Conservation (phyloP, 2,113 vertebrate genomes). For the Entomyzon cyanotis region DNA sequence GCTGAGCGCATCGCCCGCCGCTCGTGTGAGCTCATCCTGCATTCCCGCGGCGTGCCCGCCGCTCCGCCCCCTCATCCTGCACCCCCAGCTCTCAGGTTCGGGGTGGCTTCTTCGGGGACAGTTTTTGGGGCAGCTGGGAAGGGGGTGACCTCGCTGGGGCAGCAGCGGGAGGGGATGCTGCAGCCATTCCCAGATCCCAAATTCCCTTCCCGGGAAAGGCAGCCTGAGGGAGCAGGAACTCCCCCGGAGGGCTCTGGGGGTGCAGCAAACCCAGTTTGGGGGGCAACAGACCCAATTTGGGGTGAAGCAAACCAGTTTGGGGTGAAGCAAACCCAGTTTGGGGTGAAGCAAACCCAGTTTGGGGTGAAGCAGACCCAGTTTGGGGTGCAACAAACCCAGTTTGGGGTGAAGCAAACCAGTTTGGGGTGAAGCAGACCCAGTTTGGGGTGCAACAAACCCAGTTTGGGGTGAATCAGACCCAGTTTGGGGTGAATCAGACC, state of each 20-base stretch:
- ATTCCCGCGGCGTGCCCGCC: background rate
- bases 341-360: too few relatives aligned
- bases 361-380: background rate
- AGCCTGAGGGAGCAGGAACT: background rate
- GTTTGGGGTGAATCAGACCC: background rate
- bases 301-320: background rate
- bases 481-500: too few relatives aligned
- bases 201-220: background rate
- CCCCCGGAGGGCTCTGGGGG: background rate
- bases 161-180: background rate
- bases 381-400: too few relatives aligned
- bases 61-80: background rate
- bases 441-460: too few relatives aligned
- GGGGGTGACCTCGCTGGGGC: too few relatives aligned
- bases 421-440: too few relatives aligned
- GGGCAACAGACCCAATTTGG: too few relatives aligned
- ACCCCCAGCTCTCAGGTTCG: background rate
- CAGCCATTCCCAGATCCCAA: too few relatives aligned
- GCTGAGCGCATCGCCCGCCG: background rate
- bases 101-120: accelerated
- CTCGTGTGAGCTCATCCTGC: background rate
- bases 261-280: too few relatives aligned
- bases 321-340: too few relatives aligned
- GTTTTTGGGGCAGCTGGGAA: background rate
- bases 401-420: background rate